These are phyloP conservation scores for Pipistrellus pygmaeus DNA, from an alignment of 2,797 vertebrate genomes.

Conservation along the genomic window DNA sequence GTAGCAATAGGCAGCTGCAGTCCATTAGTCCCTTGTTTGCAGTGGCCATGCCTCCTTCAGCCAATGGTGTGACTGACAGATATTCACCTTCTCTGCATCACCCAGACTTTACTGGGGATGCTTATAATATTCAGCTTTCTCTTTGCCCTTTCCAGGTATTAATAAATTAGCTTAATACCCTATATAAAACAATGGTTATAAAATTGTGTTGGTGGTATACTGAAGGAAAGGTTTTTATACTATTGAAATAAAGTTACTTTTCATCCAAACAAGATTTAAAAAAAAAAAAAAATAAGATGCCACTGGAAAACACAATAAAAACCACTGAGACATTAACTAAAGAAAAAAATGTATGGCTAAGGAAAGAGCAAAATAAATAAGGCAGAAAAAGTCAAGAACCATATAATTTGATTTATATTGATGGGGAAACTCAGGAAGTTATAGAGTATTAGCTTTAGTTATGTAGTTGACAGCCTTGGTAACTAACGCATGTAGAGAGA, in stretches of 20 bases:
- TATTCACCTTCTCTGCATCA: neutral
- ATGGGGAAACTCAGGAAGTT: neutral
- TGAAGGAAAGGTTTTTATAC: neutral
- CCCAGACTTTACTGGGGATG: neutral
- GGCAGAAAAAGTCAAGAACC: neutral
- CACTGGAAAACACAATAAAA: neutral
- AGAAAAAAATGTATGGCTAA: neutral
- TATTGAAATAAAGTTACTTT: neutral
- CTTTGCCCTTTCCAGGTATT: neutral
- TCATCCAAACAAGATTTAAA: neutral
- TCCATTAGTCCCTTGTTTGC: neutral
- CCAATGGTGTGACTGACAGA: neutral
- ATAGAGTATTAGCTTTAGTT: neutral
- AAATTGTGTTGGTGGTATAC: neutral
- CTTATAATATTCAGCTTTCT: neutral
- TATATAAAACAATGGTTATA: neutral
- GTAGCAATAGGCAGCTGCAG: neutral
- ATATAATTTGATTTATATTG: neutral
- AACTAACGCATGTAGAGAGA: neutral
- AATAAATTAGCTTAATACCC: neutral
- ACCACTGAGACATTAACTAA: neutral
- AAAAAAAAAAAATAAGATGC: neutral
- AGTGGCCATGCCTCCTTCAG: neutral
- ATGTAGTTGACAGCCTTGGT: neutral
- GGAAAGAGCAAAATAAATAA: neutral